phyloP scores from a whole-genome alignment of 2,797 vertebrate genomes.

The Sebastes paucispinis region DNA sequence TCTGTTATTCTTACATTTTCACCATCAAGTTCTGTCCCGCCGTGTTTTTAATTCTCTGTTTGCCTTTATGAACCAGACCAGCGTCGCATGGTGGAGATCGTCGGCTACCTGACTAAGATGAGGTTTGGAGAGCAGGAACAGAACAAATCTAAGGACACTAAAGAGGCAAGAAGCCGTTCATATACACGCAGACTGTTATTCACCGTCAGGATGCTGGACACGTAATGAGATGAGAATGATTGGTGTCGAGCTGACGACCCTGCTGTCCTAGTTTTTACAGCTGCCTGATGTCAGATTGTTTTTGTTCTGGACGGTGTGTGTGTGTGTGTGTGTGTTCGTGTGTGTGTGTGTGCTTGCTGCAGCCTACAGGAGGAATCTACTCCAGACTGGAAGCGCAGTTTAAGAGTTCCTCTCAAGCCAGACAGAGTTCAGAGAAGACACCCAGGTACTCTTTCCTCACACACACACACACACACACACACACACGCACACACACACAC shows the following conservation, averaged over 20 bases:
- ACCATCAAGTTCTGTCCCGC: background rate
- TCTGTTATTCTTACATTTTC: background rate
- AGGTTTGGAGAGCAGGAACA: conserved; percentile 92
- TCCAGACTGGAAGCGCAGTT: conserved; percentile 92
- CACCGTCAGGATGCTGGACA: background rate
- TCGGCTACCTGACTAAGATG: conserved; percentile 93
- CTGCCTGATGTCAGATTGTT: conserved; percentile 36
- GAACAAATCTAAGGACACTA: conserved; percentile 88
- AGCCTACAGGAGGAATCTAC: conserved; percentile 94
- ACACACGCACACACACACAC: background rate
- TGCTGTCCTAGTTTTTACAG: conserved; percentile 24
- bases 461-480: background rate
- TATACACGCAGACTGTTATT: no score
- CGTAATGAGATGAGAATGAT: background rate
- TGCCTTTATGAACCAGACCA: conserved; percentile 85
- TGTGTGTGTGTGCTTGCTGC: conserved; percentile 24
- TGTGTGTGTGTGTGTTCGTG: conserved; percentile 11
- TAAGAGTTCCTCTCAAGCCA: conserved; percentile 83
- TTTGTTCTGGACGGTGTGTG: conserved; percentile 8
- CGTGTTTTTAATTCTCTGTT: background rate
- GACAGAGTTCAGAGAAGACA: conserved; percentile 88
- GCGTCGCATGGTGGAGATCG: conserved; percentile 95
- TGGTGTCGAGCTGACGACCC: background rate
- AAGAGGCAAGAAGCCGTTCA: conserved; percentile 65
- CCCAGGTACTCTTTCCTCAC: conserved; percentile 77